Evolutionary conservation across 2,888 invertebrate species (phyloP).

Genomic region (Quadriops clusia): DNA sequence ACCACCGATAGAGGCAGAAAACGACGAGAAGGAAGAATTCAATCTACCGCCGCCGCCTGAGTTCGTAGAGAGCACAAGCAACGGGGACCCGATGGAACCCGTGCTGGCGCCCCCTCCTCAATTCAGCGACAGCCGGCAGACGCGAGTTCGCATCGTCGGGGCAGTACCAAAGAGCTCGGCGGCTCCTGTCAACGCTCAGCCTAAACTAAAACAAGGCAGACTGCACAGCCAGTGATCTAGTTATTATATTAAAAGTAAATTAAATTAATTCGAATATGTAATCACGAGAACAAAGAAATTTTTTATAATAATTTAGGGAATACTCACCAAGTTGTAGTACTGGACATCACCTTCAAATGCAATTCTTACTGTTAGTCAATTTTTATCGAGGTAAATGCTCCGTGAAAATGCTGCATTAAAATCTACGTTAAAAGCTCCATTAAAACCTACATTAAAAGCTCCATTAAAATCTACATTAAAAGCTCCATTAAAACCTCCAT

Average conservation of each 20-base stretch:
- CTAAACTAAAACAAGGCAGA: constrained; percentile 32
- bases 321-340: constrained; percentile 5
- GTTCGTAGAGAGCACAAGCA: constrained; percentile 38
- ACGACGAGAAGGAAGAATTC: constrained; percentile 54
- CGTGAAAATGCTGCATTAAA: too few relatives aligned
- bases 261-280: too few relatives aligned
- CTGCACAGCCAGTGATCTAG: constrained; percentile 32
- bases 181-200: constrained; percentile 18
- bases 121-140: constrained; percentile 63
- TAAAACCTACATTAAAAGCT: too few relatives aligned
- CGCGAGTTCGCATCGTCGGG: constrained; percentile 69
- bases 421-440: too few relatives aligned
- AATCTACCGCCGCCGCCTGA: constrained; percentile 50
- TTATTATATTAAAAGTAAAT: too few relatives aligned
- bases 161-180: constrained; percentile 58
- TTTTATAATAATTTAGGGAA: constrained; percentile 1
- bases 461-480: too few relatives aligned
- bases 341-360: constrained; percentile 5
- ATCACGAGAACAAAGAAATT: background rate
- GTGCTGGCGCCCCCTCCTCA: constrained; percentile 80
- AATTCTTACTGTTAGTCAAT: constrained; percentile 3
- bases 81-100: constrained; percentile 38
- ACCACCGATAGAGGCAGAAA: constrained; percentile 61
- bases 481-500: too few relatives aligned
- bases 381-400: too few relatives aligned